Conservation (phyloP, 23 tunicate species). For the Pegea sp. region DNA sequence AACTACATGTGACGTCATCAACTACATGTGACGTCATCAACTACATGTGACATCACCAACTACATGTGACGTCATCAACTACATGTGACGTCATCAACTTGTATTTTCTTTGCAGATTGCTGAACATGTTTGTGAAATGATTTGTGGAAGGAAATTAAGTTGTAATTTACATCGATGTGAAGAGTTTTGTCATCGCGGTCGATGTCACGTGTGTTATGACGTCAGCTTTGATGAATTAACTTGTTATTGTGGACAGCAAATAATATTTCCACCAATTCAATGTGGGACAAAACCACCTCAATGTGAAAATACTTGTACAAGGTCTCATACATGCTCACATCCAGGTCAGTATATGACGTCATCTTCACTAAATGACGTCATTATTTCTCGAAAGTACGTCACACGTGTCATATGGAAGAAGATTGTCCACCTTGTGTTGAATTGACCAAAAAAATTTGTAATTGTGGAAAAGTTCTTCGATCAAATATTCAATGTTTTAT, state of each 20-base stretch:
- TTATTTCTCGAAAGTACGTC: slow-evolving; percentile 29
- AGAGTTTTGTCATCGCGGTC: slow-evolving; percentile 66
- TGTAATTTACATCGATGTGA: slow-evolving; percentile 73
- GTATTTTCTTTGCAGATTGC: slow-evolving; percentile 7
- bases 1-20: too few relatives aligned
- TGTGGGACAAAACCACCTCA: slow-evolving; percentile 90
- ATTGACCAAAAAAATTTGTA: slow-evolving; percentile 71
- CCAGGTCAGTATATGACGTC: slow-evolving; percentile 8
- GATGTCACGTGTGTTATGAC: slow-evolving; percentile 64
- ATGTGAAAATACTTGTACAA: slow-evolving; percentile 35
- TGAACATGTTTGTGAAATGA: slow-evolving; percentile 48
- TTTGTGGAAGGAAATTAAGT: slow-evolving; percentile 54
- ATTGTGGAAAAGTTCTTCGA: slow-evolving; percentile 62
- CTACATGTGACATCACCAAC: too few relatives aligned
- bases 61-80: too few relatives aligned
- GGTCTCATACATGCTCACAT: slow-evolving; percentile 62
- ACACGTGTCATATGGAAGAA: slow-evolving; percentile 82
- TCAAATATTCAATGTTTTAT: slow-evolving; percentile 76
- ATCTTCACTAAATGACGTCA: not conserved
- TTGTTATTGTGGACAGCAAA: slow-evolving; percentile 78
- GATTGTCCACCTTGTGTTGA: slow-evolving; percentile 88
- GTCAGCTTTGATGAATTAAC: slow-evolving; percentile 85
- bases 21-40: too few relatives aligned
- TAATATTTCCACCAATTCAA: slow-evolving; percentile 75
- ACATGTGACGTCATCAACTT: not conserved